These are phyloP conservation scores for Eristalinus sepulchralis DNA, from an alignment of 2,888 invertebrate genomes.

Conservation along the genomic window DNA sequence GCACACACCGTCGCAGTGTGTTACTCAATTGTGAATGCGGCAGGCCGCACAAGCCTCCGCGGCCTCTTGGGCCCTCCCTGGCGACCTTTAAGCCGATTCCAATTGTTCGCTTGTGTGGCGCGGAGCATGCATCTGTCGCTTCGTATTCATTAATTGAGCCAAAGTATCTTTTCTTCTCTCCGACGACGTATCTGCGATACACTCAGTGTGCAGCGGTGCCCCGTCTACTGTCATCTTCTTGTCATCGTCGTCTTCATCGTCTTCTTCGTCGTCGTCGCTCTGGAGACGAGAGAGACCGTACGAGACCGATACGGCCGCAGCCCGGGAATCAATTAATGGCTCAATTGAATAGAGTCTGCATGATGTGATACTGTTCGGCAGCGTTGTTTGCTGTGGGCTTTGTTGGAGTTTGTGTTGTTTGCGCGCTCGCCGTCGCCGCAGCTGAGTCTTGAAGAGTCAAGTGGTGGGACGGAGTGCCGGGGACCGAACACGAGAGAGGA, in stretches of 20 bases:
- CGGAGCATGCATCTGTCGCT: constrained; percentile 15
- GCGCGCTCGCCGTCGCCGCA: constrained; percentile 5
- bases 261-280: background rate
- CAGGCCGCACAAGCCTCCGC: background rate
- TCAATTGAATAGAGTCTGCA: constrained; percentile 67
- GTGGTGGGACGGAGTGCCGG: constrained; percentile 11
- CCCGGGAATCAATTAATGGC: constrained; percentile 63
- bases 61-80: background rate
- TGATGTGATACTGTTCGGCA: constrained; percentile 53
- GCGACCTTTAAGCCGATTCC: constrained; percentile 8
- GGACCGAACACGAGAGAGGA: background rate
- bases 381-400: constrained; percentile 27
- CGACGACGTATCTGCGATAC: background rate
- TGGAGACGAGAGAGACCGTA: background rate
- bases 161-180: constrained; percentile 40
- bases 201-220: constrained; percentile 9
- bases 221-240: constrained; percentile 50
- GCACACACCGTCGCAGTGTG: background rate
- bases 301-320: constrained; percentile 1
- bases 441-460: constrained; percentile 62
- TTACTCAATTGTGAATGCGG: constrained; percentile 39
- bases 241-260: constrained; percentile 24
- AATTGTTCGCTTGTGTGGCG: background rate
- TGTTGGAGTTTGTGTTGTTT: constrained; percentile 47
- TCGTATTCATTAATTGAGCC: constrained; percentile 41